A percentile compares a stretch with the other conserved stretches of the same genome.
phyloP scores from a whole-genome alignment of 2,797 vertebrate genomes.

The Pseudotriccus pelzelni region DNA sequence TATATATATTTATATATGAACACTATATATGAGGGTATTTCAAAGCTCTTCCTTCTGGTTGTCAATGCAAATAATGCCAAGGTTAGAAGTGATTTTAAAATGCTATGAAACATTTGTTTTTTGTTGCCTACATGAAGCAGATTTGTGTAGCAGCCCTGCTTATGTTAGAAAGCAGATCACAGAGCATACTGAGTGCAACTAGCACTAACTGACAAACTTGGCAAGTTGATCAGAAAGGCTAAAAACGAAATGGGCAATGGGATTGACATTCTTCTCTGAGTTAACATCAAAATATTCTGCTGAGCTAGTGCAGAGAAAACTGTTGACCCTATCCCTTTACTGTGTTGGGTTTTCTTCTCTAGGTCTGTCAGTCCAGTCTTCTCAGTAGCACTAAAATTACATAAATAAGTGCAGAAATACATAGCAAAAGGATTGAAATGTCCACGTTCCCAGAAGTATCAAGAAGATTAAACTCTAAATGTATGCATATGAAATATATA shows the following conservation, averaged over 20 bases:
- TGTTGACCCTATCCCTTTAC: not conserved
- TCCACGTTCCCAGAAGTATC: not conserved
- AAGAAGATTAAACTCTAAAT: not conserved
- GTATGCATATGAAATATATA: not conserved
- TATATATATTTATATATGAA: rapidly evolving
- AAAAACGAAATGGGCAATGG: not conserved
- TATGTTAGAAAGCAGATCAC: not conserved
- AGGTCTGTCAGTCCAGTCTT: not conserved
- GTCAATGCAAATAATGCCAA: not conserved
- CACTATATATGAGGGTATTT: not conserved
- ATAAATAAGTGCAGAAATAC: not conserved
- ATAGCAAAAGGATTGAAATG: not conserved
- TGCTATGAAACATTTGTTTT: not conserved
- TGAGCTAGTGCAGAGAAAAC: not conserved
- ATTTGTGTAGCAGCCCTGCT: not conserved
- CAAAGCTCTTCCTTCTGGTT: not conserved
- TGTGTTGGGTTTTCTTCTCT: not conserved
- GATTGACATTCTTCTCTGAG: not conserved
- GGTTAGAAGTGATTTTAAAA: not conserved
- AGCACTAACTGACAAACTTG: conserved; percentile 14
- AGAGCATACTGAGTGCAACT: not conserved
- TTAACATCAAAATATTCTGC: not conserved
- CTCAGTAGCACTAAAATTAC: not conserved
- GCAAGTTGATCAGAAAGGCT: conserved; percentile 7
- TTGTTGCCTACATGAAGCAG: not conserved